Conservation (phyloP, 2,888 invertebrate species). For the Geophilus truncorum region DNA sequence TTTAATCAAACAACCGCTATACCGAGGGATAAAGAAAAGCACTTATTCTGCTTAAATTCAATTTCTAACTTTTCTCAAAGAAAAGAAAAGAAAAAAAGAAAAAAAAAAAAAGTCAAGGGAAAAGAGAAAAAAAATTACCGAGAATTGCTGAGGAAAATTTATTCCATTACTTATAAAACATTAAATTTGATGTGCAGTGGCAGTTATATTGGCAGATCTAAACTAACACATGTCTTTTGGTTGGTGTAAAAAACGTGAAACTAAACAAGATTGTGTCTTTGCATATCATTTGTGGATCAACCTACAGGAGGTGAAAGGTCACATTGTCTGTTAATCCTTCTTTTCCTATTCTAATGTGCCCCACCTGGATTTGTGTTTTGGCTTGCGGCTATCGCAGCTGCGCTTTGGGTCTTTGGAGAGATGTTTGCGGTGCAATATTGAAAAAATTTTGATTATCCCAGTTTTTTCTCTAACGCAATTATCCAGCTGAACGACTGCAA, state of each 20-base stretch:
- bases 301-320: not conserved
- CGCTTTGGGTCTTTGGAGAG: not conserved
- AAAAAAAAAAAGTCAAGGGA: not conserved
- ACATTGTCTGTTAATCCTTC: not conserved
- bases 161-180: not conserved
- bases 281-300: not conserved
- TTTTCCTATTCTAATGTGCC: not conserved
- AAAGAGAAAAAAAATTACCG: not conserved
- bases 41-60: not conserved
- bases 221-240: not conserved
- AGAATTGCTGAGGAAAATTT: too few relatives aligned
- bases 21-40: not conserved
- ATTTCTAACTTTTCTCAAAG: not conserved
- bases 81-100: not conserved
- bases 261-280: not conserved
- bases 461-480: constrained; percentile 3
- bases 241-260: too few relatives aligned
- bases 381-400: not conserved
- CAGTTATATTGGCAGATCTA: not conserved
- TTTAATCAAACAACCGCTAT: not conserved
- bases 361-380: constrained; percentile 3
- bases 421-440: not conserved
- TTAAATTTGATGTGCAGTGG: not conserved
- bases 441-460: not conserved
- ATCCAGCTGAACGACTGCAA: constrained; percentile 4